Base-by-base conservation (phyloP, 2,888 invertebrate genomes). In the Tenthredo mesomela region DNA sequence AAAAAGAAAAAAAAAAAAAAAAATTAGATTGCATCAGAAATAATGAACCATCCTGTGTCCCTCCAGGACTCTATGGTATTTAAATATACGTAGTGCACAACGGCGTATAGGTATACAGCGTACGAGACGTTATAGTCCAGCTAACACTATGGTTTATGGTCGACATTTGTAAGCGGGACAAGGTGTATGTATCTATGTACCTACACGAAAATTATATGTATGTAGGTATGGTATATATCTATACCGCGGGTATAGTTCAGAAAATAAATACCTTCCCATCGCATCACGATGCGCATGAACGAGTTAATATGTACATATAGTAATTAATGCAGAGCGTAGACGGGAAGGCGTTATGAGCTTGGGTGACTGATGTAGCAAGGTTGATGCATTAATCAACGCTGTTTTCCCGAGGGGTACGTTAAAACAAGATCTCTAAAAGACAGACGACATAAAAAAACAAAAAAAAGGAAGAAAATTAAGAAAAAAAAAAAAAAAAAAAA, bases 331-430 rank as follows among this genome's bases (percentile, higher is more conserved):
- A 75, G 10, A 47, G 47, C 15, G 29, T 67, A 67, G 4, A 43
- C 37, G 47, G 75, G 3, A 75, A 75, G 75, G 75, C 29, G 75
- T 75, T 75, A 75, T 75, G 75, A 75, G 75, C 43, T 47, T 75
- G 75, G 75, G 25, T 75, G 75, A 75, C 43, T 75, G 75, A 75
- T 75, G 75, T 43, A 47, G 75, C 43, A 47, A 25, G 75, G 75
- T 75, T 43, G 75, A 75, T 37, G 75, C 47, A 75, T 75, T 75
- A 75, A 75, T 75, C 75, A 75, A 75, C 75, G 25, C 25, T 25
- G 15, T 75, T 47, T 47, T 75, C 21, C 75, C n/a, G 37, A 3
- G 0, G 10, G 47, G 7, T 75, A 18, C 15, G 47, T 47, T 73
- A 75, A 47, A 25, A n/a, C 25, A 50, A 47, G 43, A 75, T 43